phyloP scores from a whole-genome alignment of 2,113 vertebrate species.

The Hippocampus mohnikei region DNA sequence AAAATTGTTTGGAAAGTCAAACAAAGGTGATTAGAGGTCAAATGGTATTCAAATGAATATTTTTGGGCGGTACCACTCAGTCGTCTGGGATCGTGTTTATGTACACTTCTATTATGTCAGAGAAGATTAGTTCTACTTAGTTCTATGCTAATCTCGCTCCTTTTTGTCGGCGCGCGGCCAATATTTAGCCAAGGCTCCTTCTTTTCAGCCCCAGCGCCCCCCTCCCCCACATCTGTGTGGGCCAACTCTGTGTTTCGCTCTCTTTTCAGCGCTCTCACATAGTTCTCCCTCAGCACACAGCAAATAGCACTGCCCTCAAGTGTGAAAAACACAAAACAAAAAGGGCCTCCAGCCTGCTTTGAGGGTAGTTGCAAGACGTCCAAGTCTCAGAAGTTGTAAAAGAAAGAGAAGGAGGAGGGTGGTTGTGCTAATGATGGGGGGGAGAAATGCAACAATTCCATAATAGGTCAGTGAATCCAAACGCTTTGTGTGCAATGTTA shows the following conservation, averaged over 20 bases:
- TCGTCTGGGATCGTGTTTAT: constrained; percentile 67
- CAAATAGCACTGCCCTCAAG: constrained; percentile 62
- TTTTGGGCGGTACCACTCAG: constrained; percentile 48
- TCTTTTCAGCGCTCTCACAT: constrained; percentile 55
- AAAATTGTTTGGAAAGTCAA: background rate
- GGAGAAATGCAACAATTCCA: constrained; percentile 59
- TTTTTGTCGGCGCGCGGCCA: constrained; percentile 53
- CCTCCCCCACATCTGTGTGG: constrained; percentile 15
- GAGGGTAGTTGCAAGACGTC: constrained; percentile 61
- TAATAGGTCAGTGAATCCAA: constrained; percentile 49
- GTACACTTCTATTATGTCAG: constrained; percentile 74
- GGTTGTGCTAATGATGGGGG: background rate
- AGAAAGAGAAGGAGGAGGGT: constrained; percentile 14
- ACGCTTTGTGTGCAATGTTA: constrained; percentile 55
- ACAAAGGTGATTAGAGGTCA: background rate
- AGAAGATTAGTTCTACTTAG: constrained; percentile 69
- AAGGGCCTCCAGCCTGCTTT: constrained; percentile 62
- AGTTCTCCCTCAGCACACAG: constrained; percentile 44
- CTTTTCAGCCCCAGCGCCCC: background rate
- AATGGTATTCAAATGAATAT: constrained; percentile 24
- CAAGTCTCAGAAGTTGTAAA: constrained; percentile 57
- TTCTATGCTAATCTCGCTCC: constrained; percentile 42
- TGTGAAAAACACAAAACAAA: constrained; percentile 69
- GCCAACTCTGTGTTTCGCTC: constrained; percentile 46
- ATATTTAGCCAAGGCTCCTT: constrained; percentile 57